Percentiles rank a stretch among this genome's conserved stretches.
phyloP scores from a whole-genome alignment of 2,888 invertebrate species.

The Mythimna loreyi region DNA sequence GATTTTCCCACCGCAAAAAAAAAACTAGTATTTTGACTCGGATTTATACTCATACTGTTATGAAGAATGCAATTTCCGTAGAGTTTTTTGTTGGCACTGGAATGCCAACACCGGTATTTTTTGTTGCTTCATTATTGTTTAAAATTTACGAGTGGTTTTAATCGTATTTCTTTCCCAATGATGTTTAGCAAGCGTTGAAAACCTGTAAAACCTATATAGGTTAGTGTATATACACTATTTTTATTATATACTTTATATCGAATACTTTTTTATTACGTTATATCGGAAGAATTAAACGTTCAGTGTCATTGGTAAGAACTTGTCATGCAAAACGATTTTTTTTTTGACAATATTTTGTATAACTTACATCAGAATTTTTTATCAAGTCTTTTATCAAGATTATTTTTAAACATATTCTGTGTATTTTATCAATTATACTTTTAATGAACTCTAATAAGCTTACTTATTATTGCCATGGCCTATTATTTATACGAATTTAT shows the following conservation, averaged over 20 bases:
- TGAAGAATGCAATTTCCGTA: background rate
- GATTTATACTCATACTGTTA: no score
- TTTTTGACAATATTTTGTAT: background rate
- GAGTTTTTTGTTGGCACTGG: conserved; percentile 6
- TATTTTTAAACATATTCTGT: background rate
- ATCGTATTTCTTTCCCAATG: background rate
- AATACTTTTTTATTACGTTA: background rate
- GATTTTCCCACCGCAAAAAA: no score
- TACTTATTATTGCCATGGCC: conserved; percentile 13
- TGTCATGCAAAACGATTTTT: background rate
- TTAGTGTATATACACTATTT: no score
- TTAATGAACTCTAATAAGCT: conserved; percentile 7
- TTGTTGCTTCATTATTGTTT: background rate
- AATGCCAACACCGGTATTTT: background rate
- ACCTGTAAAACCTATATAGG: no score
- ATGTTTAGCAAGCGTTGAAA: background rate
- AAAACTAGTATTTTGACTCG: conserved; percentile 8
- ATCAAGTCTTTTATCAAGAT: background rate
- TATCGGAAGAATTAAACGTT: background rate
- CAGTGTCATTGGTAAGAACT: background rate
- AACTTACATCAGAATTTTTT: no score
- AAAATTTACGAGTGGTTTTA: background rate
- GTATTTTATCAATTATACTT: conserved; percentile 12
- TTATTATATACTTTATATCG: no score
- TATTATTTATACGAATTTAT: conserved; percentile 13